phyloP scores from a whole-genome alignment of 2,113 vertebrate species.

The Leptobrachium leishanense region DNA sequence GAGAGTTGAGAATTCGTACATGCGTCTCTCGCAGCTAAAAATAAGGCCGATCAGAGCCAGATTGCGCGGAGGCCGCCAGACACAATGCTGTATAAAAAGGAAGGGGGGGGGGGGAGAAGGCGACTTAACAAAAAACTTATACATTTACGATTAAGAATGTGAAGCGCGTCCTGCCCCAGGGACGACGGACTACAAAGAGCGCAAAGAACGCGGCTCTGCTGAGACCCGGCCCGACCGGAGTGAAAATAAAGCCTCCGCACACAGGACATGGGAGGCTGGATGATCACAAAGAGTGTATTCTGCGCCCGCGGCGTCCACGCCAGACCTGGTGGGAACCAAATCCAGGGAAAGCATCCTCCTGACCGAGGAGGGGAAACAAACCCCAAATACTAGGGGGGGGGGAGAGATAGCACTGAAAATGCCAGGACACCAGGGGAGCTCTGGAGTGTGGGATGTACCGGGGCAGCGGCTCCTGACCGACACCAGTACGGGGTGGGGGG shows the following conservation, averaged over 20 bases:
- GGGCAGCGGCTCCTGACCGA: no score
- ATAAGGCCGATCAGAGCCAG: slow-evolving; percentile 29
- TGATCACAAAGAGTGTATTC: slow-evolving; percentile 43
- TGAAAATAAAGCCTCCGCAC: slow-evolving; percentile 51
- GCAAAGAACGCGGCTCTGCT: slow-evolving; percentile 49
- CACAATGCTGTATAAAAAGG: slow-evolving; percentile 53
- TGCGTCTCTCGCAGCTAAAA: slow-evolving; percentile 9
- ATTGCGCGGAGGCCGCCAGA: slow-evolving; percentile 25
- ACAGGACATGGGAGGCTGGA: slow-evolving; percentile 49
- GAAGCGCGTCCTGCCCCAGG: slow-evolving; percentile 58
- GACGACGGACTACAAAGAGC: slow-evolving; percentile 59
- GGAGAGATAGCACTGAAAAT: no score
- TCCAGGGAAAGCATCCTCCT: no score
- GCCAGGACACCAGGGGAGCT: no score
- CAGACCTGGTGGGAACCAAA: slow-evolving; percentile 23
- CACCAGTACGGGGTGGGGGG: no score
- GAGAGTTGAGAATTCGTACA: background rate
- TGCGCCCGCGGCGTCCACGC: slow-evolving; percentile 17
- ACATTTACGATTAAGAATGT: slow-evolving; percentile 60
- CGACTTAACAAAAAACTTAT: slow-evolving; percentile 60
- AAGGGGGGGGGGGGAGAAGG: slow-evolving; percentile 23
- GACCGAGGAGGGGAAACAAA: no score
- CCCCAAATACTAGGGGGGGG: no score
- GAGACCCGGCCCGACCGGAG: slow-evolving; percentile 52
- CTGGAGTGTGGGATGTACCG: no score